A percentile compares a stretch with the other conserved stretches of the same genome.
Evolutionary conservation across 1,140 invertebrate species (phyloP).

Genomic region (Temnothorax longispinosus): DNA sequence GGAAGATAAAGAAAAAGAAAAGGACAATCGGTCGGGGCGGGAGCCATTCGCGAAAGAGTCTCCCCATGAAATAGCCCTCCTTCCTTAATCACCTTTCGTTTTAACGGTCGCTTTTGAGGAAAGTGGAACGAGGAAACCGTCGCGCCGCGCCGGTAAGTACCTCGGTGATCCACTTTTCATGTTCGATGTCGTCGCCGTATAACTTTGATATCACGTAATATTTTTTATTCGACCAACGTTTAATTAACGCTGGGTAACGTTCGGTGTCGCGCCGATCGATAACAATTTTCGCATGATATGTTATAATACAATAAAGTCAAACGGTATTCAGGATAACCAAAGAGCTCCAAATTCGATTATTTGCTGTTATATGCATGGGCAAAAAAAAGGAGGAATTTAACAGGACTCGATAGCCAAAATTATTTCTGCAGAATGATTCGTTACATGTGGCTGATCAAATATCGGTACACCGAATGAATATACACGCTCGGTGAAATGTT

Average conservation of each 20-base stretch:
- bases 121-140: conserved; percentile 12
- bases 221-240: conserved; percentile 8
- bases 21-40: neutral
- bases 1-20: conserved; percentile 59
- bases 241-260: conserved; percentile 18
- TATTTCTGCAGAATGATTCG: conserved; percentile 53
- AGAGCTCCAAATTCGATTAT: conserved; percentile 44
- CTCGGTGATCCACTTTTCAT: conserved; percentile 5
- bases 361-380: neutral
- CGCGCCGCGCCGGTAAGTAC: neutral
- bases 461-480: conserved; percentile 23
- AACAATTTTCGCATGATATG: conserved; percentile 24
- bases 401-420: conserved; percentile 20
- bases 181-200: neutral
- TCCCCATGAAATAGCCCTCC: conserved; percentile 24
- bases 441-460: conserved; percentile 51
- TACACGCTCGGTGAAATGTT: conserved; percentile 9
- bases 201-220: neutral
- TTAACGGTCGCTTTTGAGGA: conserved; percentile 22
- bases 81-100: conserved; percentile 52
- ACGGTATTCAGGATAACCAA: conserved; percentile 20
- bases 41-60: conserved; percentile 17
- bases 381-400: conserved; percentile 18
- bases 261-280: neutral
- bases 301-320: conserved; percentile 31